Conservation (phyloP, 2,113 vertebrate genomes). For the Hystrix brachyura region DNA sequence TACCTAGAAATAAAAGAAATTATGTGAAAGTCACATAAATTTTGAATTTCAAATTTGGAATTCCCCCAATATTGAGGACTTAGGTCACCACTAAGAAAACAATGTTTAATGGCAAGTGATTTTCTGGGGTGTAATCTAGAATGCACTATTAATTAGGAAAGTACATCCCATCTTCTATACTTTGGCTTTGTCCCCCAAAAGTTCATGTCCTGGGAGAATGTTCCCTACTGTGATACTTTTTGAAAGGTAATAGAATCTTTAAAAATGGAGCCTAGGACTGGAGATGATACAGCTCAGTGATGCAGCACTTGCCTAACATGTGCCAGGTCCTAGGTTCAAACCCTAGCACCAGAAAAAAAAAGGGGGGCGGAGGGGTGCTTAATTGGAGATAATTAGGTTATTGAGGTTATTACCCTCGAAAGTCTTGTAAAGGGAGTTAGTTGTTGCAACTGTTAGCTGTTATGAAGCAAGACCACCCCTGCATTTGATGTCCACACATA, state of each 20-base stretch:
- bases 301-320: background rate
- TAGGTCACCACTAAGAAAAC: background rate
- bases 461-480: background rate
- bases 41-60: slow-evolving; percentile 1
- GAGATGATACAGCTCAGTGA: background rate
- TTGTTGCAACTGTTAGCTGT: background rate
- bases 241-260: background rate
- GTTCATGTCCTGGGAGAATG: background rate
- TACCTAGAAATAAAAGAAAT: background rate
- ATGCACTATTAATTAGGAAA: background rate
- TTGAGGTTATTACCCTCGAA: background rate
- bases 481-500: no score
- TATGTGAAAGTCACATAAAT: background rate
- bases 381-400: background rate
- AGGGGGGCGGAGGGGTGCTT: background rate
- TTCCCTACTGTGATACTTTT: background rate
- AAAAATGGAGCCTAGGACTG: background rate
- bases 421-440: background rate
- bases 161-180: background rate
- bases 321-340: background rate
- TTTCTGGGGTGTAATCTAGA: background rate
- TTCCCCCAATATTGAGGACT: background rate
- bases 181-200: background rate
- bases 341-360: background rate
- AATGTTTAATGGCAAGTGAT: background rate